Base-by-base conservation (phyloP, 1,140 invertebrate species). In the Macrobrachium rosenbergii region DNA sequence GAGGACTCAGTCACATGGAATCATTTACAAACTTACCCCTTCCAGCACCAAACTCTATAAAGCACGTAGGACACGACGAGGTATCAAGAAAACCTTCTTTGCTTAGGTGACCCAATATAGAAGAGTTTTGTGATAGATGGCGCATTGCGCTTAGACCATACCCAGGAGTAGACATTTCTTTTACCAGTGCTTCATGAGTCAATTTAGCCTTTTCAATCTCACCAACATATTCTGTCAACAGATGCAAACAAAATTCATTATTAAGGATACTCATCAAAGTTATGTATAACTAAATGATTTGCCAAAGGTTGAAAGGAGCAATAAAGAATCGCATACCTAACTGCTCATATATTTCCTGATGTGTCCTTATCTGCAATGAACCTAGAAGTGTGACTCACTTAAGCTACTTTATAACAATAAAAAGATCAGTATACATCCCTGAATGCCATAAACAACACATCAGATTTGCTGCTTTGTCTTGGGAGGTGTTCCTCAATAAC, bases 41-140 rank as follows among this genome's bases (percentile, higher is more conserved):
- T 21, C 83, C 83, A 52, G 83, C 83, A 58, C 83, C 83, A 84
- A 84, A 84, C 37, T 84, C 83, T 12, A 84, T 62, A 64, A 52
- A 84, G 19, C 83, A 84, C 10, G 75, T 78, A 17, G 83, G 62
- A 21, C n/a, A 58, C 45, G 60, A 62, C 17, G 73, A 62, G 17
- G 83, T 84, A 60, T 84, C 73, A 0, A 84, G 62, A 37, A 84
- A 60, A 2, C 63, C 76, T 16, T n/a, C 28, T 7, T 21, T 7
- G 19, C 77, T 21, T n/a, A 84, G 12, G 37, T 84, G 83, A 16
- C 73, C 83, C 17, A 84, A 59, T 7, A 84, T 62, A 2, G 83
- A 84, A 19, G 83, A 84, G 62, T 76, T 84, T 62, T 84, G 83
- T 19, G 37, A 52, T 43, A 84, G 12, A 37, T 84, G 83, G 17